Evolutionary conservation across 2,797 vertebrate species (phyloP).

Genomic region (Sparus aurata): DNA sequence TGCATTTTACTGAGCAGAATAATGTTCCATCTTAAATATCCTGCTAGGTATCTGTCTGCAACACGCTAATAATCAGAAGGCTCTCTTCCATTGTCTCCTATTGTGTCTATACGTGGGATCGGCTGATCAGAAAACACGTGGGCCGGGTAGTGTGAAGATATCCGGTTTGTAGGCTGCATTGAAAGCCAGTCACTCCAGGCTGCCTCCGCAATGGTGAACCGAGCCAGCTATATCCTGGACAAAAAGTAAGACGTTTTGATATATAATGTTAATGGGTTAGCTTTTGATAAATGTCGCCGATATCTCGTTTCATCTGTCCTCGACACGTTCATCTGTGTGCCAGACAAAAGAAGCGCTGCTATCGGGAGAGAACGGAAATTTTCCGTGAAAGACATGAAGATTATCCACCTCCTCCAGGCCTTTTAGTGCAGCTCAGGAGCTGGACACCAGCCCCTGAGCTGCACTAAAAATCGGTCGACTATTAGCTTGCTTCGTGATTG

Average conservation of each 20-base stretch:
- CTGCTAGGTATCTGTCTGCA: too few relatives aligned
- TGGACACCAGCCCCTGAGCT: background rate
- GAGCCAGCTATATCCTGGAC: background rate
- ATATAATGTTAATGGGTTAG: background rate
- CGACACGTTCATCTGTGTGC: background rate
- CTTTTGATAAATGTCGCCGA: background rate
- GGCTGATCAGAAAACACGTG: slow-evolving; percentile 80
- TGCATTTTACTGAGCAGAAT: background rate
- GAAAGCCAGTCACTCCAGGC: slow-evolving; percentile 30
- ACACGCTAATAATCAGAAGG: background rate
- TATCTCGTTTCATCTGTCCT: background rate
- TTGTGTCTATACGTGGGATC: slow-evolving; percentile 73
- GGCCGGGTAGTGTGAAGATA: slow-evolving; percentile 69
- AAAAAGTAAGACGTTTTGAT: slow-evolving; percentile 42
- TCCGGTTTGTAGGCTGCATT: slow-evolving; percentile 71
- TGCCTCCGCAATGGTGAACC: slow-evolving; percentile 47
- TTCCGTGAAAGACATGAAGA: slow-evolving; percentile 11
- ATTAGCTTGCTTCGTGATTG: slow-evolving; percentile 37
- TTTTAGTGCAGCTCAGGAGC: background rate
- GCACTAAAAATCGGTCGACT: background rate
- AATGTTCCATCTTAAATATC: rapidly evolving
- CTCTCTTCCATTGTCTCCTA: slow-evolving; percentile 70
- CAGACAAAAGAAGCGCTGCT: slow-evolving; percentile 39
- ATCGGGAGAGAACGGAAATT: background rate
- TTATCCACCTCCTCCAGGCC: background rate